These are phyloP conservation scores for Pomatostomus ruficeps DNA, from an alignment of 2,113 vertebrate genomes.

Conservation along the genomic window DNA sequence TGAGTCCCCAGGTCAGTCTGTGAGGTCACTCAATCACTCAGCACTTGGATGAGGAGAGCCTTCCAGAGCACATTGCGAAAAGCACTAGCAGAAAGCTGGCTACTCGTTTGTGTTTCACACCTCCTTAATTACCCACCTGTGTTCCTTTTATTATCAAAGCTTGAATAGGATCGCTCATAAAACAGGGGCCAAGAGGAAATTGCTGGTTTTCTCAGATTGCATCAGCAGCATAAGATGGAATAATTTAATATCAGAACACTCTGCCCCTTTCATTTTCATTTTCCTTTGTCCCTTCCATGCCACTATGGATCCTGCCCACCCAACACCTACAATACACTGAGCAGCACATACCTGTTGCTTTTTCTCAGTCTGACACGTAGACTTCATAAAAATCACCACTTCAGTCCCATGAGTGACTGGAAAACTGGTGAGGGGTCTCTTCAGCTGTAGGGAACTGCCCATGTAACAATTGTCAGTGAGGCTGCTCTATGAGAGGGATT, in stretches of 20 bases:
- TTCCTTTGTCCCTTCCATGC: slow-evolving; percentile 3
- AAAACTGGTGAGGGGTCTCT: neutral
- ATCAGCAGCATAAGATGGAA: slow-evolving; percentile 66
- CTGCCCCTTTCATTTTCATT: slow-evolving; percentile 22
- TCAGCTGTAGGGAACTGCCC: neutral
- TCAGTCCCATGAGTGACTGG: neutral
- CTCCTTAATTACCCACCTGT: slow-evolving; percentile 78
- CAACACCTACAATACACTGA: neutral
- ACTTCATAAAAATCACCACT: neutral
- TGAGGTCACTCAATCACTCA: slow-evolving; percentile 57
- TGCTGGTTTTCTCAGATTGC: slow-evolving; percentile 71
- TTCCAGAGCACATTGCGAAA: neutral
- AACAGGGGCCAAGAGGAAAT: slow-evolving; percentile 75
- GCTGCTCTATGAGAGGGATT: neutral
- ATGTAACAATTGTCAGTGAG: neutral
- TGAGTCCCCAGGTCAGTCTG: slow-evolving; percentile 38
- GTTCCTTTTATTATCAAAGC: slow-evolving; percentile 72
- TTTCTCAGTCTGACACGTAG: neutral
- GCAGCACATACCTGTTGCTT: neutral
- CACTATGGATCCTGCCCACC: neutral
- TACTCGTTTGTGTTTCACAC: slow-evolving; percentile 69
- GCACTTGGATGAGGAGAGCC: slow-evolving; percentile 31
- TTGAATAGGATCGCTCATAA: slow-evolving; percentile 62
- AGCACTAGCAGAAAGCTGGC: slow-evolving; percentile 61
- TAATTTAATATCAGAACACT: slow-evolving; percentile 64